These are phyloP conservation scores for Cuculus canorus DNA, from an alignment of 2,797 vertebrate genomes.

Conservation along the genomic window DNA sequence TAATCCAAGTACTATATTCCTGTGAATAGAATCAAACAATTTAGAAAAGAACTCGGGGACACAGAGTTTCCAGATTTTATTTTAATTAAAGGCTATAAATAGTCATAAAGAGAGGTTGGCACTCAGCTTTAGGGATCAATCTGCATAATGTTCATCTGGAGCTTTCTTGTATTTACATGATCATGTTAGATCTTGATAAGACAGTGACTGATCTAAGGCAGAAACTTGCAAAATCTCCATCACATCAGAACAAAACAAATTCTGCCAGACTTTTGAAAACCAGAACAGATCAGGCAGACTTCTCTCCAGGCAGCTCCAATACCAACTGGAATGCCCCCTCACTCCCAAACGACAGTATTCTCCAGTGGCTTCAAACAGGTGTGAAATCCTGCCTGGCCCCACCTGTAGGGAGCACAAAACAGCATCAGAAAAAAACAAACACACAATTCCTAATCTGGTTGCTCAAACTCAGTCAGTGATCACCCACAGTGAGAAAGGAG, in stretches of 20 bases:
- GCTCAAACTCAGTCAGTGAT: background rate
- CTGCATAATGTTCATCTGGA: conserved; percentile 41
- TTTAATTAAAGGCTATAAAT: conserved; percentile 54
- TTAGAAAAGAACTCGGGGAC: conserved; percentile 1
- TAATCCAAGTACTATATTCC: conserved; percentile 37
- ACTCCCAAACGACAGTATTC: background rate
- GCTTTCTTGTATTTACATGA: background rate
- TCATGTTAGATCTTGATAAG: conserved; percentile 19
- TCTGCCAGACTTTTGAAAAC: background rate
- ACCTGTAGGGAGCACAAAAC: background rate
- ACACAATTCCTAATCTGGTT: background rate
- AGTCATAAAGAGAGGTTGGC: conserved; percentile 13
- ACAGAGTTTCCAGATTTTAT: background rate
- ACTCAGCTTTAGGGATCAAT: conserved; percentile 44
- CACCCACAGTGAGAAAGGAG: background rate
- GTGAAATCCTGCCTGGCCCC: background rate
- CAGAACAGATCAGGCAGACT: background rate
- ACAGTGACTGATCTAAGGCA: background rate
- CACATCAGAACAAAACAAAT: background rate
- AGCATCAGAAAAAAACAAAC: background rate
- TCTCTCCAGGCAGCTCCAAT: background rate
- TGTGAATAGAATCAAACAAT: conserved; percentile 49
- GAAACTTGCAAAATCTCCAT: conserved; percentile 32
- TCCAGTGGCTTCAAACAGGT: conserved; percentile 23
- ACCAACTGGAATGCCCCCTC: background rate